Percentiles rank a stretch among this genome's conserved stretches.
Conservation (phyloP, 2,797 vertebrate species). For the Streptopelia turtur region DNA sequence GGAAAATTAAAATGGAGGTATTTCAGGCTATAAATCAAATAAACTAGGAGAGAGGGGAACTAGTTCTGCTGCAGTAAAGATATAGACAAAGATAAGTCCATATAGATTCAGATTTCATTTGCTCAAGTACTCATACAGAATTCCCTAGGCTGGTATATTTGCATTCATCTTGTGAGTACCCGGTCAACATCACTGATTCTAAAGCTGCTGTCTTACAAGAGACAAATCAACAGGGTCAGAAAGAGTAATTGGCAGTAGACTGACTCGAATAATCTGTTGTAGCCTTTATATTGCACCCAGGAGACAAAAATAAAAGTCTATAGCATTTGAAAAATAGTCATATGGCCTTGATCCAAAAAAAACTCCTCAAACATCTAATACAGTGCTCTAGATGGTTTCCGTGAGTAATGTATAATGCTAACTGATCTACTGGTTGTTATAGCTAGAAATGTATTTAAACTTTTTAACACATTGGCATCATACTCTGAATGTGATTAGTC, state of each 20-base stretch:
- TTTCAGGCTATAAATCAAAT: not conserved
- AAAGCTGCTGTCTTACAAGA: not conserved
- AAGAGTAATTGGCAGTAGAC: not conserved
- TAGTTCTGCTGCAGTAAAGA: not conserved
- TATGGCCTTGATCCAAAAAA: not conserved
- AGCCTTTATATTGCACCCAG: not conserved
- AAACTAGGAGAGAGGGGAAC: not conserved
- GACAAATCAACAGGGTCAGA: not conserved
- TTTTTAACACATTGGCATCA: not conserved
- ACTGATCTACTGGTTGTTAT: not conserved
- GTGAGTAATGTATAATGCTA: not conserved
- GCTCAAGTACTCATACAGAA: not conserved
- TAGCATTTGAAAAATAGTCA: not conserved
- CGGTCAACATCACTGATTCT: not conserved
- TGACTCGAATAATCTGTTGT: not conserved
- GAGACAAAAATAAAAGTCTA: not conserved
- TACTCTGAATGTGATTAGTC: not conserved
- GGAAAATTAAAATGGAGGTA: not conserved
- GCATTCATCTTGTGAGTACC: not conserved
- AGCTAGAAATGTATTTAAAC: not conserved
- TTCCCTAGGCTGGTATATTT: not conserved
- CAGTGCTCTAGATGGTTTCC: not conserved
- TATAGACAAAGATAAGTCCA: not conserved
- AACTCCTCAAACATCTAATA: fast-evolving
- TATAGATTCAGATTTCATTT: not conserved